These are phyloP conservation scores for Aphodius sticticus DNA, from an alignment of 2,888 invertebrate species.

Conservation along the genomic window DNA sequence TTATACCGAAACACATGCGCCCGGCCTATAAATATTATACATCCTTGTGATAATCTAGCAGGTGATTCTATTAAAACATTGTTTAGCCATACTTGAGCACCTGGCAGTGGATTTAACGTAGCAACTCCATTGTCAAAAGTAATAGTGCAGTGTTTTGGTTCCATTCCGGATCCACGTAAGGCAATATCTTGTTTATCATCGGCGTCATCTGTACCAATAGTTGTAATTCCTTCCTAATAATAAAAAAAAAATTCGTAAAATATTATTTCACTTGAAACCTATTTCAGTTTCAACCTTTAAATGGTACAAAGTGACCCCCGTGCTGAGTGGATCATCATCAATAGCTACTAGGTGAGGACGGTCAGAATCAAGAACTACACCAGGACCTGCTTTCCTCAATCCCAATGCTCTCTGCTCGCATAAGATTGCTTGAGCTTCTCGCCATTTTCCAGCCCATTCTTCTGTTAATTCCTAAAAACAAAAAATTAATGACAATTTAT, in stretches of 20 bases:
- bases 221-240: conserved; percentile 81
- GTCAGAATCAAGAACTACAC: conserved; percentile 89
- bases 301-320: conserved; percentile 91
- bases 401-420: conserved; percentile 89
- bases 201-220: conserved; percentile 82
- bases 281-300: conserved; percentile 68
- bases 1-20: conserved; percentile 64
- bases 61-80: conserved; percentile 80
- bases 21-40: conserved; percentile 70
- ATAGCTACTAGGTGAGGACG: conserved; percentile 93
- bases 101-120: conserved; percentile 75
- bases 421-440: conserved; percentile 86
- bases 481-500: conserved; percentile 6
- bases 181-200: conserved; percentile 77
- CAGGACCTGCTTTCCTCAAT: conserved; percentile 85
- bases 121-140: conserved; percentile 75
- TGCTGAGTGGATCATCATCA: conserved; percentile 88
- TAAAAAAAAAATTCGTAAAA: not conserved
- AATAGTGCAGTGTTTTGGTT: conserved; percentile 81
- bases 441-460: conserved; percentile 94
- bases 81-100: conserved; percentile 84
- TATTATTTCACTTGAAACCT: not conserved
- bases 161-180: conserved; percentile 66
- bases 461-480: conserved; percentile 70
- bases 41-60: conserved; percentile 79